Evolutionary conservation across 1,140 invertebrate genomes (phyloP).

Genomic region (Heliconius himera): DNA sequence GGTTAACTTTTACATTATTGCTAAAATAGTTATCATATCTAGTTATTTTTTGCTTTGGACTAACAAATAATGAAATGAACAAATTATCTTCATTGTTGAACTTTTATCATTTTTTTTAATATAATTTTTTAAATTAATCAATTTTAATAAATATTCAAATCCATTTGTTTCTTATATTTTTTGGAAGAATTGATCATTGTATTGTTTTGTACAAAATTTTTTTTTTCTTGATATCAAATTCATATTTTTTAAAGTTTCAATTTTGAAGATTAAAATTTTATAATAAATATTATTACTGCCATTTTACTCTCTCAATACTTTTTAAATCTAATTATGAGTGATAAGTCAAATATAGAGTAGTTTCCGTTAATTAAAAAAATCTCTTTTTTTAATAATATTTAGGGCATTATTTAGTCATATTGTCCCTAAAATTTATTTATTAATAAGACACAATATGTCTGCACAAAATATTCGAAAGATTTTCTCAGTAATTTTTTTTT

Average conservation of each 20-base stretch:
- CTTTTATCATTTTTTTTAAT: neutral
- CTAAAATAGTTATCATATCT: neutral
- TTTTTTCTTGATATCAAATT: neutral
- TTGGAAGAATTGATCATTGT: neutral
- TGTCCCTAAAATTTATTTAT: constrained; percentile 26
- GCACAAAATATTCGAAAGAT: constrained; percentile 22
- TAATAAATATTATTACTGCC: constrained; percentile 13
- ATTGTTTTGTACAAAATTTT: neutral
- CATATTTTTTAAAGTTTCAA: neutral
- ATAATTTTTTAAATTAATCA: neutral
- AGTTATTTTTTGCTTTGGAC: neutral
- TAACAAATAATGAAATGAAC: neutral
- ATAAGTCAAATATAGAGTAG: constrained; percentile 1
- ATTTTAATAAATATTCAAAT: no score
- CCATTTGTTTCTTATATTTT: no score
- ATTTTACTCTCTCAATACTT: constrained; percentile 1
- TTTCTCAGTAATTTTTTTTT: constrained; percentile 17
- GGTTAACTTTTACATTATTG: neutral
- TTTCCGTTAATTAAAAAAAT: neutral
- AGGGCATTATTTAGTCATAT: constrained; percentile 17
- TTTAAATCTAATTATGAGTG: constrained; percentile 4
- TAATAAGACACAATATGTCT: constrained; percentile 20
- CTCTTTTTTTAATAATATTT: constrained; percentile 3
- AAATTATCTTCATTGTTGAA: neutral
- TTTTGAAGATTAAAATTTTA: neutral